phyloP scores from a whole-genome alignment of 2,797 vertebrate genomes.

The Vultur gryphus region DNA sequence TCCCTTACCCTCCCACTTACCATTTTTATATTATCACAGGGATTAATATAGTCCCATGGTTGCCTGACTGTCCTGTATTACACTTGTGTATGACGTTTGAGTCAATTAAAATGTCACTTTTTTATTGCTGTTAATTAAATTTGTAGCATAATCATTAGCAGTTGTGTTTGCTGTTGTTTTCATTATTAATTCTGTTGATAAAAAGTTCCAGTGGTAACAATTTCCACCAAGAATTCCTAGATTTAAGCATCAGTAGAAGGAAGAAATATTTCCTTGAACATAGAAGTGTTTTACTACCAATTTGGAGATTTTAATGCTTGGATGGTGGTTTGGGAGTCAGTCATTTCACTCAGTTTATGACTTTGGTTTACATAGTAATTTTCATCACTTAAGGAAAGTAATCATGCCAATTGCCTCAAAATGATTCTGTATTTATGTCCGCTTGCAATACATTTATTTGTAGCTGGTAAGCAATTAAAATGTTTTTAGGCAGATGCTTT shows the following conservation, averaged over 20 bases:
- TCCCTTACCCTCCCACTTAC: not conserved
- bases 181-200: slow-evolving; percentile 25
- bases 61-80: not conserved
- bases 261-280: slow-evolving; percentile 7
- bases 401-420: not conserved
- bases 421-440: not conserved
- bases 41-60: not conserved
- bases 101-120: not conserved
- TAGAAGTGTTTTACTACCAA: not conserved
- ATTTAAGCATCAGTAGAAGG: not conserved
- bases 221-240: not conserved
- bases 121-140: slow-evolving; percentile 38
- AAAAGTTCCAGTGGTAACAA: not conserved
- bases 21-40: not conserved
- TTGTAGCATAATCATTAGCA: not conserved
- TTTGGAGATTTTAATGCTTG: slow-evolving; percentile 3
- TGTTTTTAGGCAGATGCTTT: not conserved
- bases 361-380: slow-evolving; percentile 19
- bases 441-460: not conserved
- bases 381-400: slow-evolving; percentile 23
- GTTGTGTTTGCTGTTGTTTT: not conserved
- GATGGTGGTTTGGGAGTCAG: not conserved
- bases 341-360: slow-evolving; percentile 9
- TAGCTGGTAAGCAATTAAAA: not conserved
- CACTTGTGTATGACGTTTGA: not conserved